phyloP scores from a whole-genome alignment of 2,797 vertebrate genomes.

The Iguana delicatissima region DNA sequence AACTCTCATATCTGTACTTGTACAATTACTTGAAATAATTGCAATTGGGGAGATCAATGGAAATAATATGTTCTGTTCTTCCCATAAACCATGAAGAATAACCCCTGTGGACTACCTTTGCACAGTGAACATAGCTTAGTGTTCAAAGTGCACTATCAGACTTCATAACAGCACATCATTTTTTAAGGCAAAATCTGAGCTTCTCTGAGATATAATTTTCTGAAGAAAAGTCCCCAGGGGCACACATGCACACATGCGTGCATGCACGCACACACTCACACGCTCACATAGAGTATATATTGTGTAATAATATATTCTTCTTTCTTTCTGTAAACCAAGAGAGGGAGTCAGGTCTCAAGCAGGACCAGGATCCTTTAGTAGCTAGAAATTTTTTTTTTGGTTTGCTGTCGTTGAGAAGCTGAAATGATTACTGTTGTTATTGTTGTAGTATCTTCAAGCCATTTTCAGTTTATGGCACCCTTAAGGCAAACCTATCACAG shows the following conservation, averaged over 20 bases:
- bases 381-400: neutral
- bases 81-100: conserved; percentile 57
- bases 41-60: conserved; percentile 62
- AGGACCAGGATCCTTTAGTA: neutral
- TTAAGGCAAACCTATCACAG: no score
- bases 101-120: conserved; percentile 44
- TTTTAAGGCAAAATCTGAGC: conserved; percentile 31
- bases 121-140: neutral
- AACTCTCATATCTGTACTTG: conserved; percentile 49
- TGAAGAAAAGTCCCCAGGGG: conserved; percentile 12
- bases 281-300: neutral
- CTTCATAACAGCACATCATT: conserved; percentile 41
- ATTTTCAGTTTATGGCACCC: no score
- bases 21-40: conserved; percentile 68
- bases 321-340: neutral
- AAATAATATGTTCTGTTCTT: conserved; percentile 54
- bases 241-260: no score
- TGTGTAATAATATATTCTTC: neutral
- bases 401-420: neutral
- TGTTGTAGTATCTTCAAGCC: neutral
- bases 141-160: conserved; percentile 11
- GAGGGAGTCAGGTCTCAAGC: neutral
- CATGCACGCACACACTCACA: no score
- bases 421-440: neutral
- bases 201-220: conserved; percentile 13